Base-by-base conservation (phyloP, 2,113 vertebrate genomes). In the Corvus moneduloides region DNA sequence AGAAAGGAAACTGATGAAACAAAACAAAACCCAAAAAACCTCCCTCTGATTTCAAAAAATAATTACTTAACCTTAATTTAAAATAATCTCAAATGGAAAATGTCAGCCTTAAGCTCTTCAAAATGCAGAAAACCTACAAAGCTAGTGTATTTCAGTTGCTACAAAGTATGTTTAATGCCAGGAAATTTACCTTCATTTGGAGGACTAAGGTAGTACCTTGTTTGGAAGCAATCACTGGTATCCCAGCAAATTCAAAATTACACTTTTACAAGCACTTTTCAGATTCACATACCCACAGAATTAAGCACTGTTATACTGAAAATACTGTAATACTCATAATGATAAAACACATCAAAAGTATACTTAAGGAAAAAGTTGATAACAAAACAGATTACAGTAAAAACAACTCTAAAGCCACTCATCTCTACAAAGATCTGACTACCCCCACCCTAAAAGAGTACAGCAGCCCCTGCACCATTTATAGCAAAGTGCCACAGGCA, bases 381-480 rank as follows among this genome's bases (percentile, higher is more conserved):
- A 27, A 30, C 4, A 69, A 69, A 78, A 10, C 1, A 85, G 2
- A 6, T 62, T 44, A 1, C 4, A 11, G 37, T 3, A 14, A 55
- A 81, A 41, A 16, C 4, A 11, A 4, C 11, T 52, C 5, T 48
- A 46, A 76, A n/a, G 3, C 2, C 41, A 62, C 24, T 2, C 4
- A 27, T 2, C 6, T 3, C 21, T 18, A 7, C 10, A n/a, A 43
- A 55, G 3, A 3, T 5, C 9, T 0, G 0, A 9, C 7, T 4
- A 4, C 21, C 8, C 8, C 24, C 16, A 3, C 1, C 39, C 6
- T 2, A 0, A 35, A 27, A 1, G 5, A 7, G 2, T 3, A 6
- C 2, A 24, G 11, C 3, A 7, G 10, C 10, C 64, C 13, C 33
- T 26, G 7, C 16, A 16, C 12, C 3, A 8, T 39, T 37, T 43